phyloP scores from a whole-genome alignment of 2,113 vertebrate genomes.

The Sarotherodon lohbergeri region DNA sequence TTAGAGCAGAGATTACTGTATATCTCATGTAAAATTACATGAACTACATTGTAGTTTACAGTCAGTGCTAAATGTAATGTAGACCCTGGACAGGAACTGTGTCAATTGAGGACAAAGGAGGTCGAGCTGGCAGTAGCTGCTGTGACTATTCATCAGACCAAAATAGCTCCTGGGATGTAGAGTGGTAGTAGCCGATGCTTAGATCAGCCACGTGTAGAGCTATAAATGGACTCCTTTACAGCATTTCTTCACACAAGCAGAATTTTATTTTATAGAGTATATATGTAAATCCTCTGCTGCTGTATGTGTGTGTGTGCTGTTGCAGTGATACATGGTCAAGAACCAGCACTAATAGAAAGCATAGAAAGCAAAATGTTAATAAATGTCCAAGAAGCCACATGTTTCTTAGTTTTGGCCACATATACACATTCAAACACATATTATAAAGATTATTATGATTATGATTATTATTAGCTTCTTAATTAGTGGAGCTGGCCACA shows the following conservation, averaged over 20 bases:
- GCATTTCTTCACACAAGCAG: neutral
- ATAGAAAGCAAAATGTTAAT: neutral
- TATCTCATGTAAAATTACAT: neutral
- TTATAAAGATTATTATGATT: neutral
- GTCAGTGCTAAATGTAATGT: conserved; percentile 36
- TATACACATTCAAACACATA: neutral
- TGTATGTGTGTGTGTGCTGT: neutral
- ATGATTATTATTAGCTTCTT: neutral
- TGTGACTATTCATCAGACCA: conserved; percentile 47
- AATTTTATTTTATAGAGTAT: neutral
- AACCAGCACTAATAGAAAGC: neutral
- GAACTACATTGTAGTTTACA: conserved; percentile 1
- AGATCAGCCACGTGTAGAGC: conserved; percentile 45
- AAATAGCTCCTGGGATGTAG: conserved; percentile 25
- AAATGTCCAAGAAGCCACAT: neutral
- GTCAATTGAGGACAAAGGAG: conserved; percentile 60
- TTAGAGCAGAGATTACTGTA: neutral
- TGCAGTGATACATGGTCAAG: neutral
- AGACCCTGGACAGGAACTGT: conserved; percentile 49
- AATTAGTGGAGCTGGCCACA: neutral
- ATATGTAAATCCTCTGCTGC: neutral
- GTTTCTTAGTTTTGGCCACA: neutral
- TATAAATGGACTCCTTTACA: conserved; percentile 13
- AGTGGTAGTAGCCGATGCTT: conserved; percentile 26
- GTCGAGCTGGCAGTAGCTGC: conserved; percentile 39